Evolutionary conservation across 2,797 vertebrate species (phyloP).

Genomic region (Chelonia mydas): DNA sequence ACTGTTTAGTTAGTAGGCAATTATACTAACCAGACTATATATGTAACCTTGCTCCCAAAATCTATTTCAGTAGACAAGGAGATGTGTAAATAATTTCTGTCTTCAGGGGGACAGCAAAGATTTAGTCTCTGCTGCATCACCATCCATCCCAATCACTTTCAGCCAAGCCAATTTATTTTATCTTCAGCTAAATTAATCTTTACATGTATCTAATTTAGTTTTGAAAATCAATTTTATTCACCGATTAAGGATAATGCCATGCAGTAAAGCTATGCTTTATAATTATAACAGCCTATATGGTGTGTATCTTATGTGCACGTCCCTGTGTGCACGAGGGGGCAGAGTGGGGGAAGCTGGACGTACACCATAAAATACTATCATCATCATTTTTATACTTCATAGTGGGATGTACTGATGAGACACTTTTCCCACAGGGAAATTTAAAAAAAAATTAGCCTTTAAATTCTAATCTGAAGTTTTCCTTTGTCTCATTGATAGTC

Average conservation of each 20-base stretch:
- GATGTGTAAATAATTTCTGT: neutral
- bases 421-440: neutral
- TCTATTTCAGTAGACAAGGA: neutral
- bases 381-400: neutral
- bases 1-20: neutral
- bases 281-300: neutral
- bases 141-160: constrained; percentile 1
- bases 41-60: neutral
- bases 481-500: neutral
- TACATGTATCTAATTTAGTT: constrained; percentile 12
- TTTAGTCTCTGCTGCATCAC: neutral
- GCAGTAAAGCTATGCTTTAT: neutral
- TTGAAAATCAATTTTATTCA: constrained; percentile 39
- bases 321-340: neutral
- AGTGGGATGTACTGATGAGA: neutral
- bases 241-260: neutral
- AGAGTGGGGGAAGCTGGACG: neutral
- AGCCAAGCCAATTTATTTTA: constrained; percentile 22
- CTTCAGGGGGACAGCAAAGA: neutral
- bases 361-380: neutral
- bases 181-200: constrained; percentile 13
- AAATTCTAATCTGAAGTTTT: neutral
- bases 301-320: neutral
- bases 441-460: neutral
- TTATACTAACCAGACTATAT: neutral